Base-by-base conservation (phyloP, 2,888 invertebrate species). In the Xestia sexstrigata region DNA sequence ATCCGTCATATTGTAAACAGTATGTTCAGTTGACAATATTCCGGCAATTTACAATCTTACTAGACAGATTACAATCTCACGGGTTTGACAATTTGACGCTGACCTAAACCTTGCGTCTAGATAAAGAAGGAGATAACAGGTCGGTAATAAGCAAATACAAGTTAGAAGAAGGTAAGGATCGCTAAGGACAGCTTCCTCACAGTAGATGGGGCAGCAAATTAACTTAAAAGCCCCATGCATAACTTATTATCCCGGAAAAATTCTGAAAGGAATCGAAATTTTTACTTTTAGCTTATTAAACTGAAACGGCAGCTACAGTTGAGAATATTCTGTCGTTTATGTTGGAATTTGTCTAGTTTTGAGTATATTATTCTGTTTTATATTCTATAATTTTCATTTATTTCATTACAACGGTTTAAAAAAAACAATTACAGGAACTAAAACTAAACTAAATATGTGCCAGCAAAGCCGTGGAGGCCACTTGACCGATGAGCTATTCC, bases 191-290 rank as follows among this genome's bases (percentile, higher is more conserved):
- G 39, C 63, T 55, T 35, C 35, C 49, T 76, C 52, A 49, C 23
- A 60, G 65, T 47, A 76, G 45, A 60, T 82, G 62, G 26, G 55
- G n/a, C 42, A 73, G 47, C 49, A 23, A 85, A 82, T 83, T 73
- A 85, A 72, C 76, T 76, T 76, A 82, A 83, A 73, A 83, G 86
- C 76, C 67, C 26, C 42, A 67, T 83, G 82, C 76, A 82, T 85
- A 73, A 82, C 82, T 82, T 85, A 81, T 68, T 55, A 82, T 42
- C 11, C 39, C 45, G 70, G 72, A 73, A 70, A 75, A 70, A 70
- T 20, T 67, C 13, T 65, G 47, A n/a, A 15, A 58, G 47, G 30
- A 70, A 85, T 76, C 42, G 55, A 81, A 70, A 69, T 66, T 67
- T 70, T 66, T 67, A 62, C 35, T 70, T 84, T 79, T 67, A 45